These are phyloP conservation scores for Danaus melanippus DNA, from an alignment of 1,140 invertebrate genomes.

Conservation along the genomic window DNA sequence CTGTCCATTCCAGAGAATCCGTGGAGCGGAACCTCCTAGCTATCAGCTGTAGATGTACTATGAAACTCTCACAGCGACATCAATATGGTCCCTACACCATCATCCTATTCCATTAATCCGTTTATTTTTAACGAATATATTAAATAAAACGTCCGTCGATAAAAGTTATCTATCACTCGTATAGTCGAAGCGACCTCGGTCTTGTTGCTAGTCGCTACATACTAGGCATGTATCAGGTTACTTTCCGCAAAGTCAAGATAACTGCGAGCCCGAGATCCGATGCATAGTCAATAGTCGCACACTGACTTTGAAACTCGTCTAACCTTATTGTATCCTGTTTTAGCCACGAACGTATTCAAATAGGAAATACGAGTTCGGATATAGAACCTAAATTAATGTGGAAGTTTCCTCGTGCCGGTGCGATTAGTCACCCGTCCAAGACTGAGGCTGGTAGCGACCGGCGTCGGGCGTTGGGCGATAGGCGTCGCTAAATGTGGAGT, in stretches of 20 bases:
- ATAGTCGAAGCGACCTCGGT: conserved; percentile 37
- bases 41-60: neutral
- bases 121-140: no score
- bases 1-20: conserved; percentile 21
- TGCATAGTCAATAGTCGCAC: conserved; percentile 45
- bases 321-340: conserved; percentile 51
- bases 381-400: conserved; percentile 44
- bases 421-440: conserved; percentile 41
- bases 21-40: conserved; percentile 18
- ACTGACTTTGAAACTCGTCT: conserved; percentile 48
- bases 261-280: conserved; percentile 37
- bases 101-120: no score
- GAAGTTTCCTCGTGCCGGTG: conserved; percentile 43
- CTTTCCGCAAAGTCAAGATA: conserved; percentile 68
- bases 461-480: conserved; percentile 14
- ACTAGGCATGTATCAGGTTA: conserved; percentile 47
- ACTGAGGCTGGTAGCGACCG: conserved; percentile 9
- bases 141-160: no score
- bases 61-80: no score
- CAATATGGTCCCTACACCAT: no score
- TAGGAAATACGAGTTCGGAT: conserved; percentile 49
- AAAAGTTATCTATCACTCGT: neutral
- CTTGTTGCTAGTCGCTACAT: conserved; percentile 45
- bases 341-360: conserved; percentile 46
- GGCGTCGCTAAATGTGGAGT: conserved; percentile 44